A percentile compares a stretch with the other conserved stretches of the same genome.
phyloP scores from a whole-genome alignment of 2,797 vertebrate genomes.

The Serranus cabrilla region DNA sequence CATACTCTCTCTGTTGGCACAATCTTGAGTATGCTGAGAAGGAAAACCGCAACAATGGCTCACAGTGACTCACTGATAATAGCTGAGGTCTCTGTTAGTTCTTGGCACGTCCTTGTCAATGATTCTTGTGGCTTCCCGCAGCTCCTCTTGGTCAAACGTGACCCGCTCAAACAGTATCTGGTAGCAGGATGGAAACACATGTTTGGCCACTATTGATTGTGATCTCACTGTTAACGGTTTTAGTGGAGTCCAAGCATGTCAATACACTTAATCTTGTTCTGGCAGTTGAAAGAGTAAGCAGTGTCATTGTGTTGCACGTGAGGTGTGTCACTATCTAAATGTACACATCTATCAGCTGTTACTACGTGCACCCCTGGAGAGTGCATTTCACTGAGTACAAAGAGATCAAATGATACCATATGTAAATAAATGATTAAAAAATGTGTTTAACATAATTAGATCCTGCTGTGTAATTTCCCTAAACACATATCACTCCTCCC shows the following conservation, averaged over 20 bases:
- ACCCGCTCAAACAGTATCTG: conserved; percentile 86
- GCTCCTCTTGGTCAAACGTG: conserved; percentile 81
- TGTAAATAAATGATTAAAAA: conserved; percentile 28
- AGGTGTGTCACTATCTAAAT: conserved; percentile 1
- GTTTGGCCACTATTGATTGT: not conserved
- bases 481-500: conserved; percentile 14
- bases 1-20: not conserved
- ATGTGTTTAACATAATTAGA: conserved; percentile 34
- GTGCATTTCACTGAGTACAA: not conserved
- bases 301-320: not conserved
- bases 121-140: conserved; percentile 86
- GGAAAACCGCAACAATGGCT: not conserved
- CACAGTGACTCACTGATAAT: conserved; percentile 82
- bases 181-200: not conserved
- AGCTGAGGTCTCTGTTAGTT: conserved; percentile 85
- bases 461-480: conserved; percentile 38
- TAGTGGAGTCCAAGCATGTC: not conserved
- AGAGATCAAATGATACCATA: conserved; percentile 13
- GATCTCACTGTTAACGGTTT: not conserved
- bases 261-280: not conserved
- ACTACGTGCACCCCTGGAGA: not conserved
- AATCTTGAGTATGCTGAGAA: not conserved
- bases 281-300: not conserved
- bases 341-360: not conserved
- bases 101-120: conserved; percentile 88